Percentiles rank a stretch among this genome's conserved stretches.
Evolutionary conservation across 23 tunicate genomes (phyloP).

Genomic region (Phallusia fumigata): DNA sequence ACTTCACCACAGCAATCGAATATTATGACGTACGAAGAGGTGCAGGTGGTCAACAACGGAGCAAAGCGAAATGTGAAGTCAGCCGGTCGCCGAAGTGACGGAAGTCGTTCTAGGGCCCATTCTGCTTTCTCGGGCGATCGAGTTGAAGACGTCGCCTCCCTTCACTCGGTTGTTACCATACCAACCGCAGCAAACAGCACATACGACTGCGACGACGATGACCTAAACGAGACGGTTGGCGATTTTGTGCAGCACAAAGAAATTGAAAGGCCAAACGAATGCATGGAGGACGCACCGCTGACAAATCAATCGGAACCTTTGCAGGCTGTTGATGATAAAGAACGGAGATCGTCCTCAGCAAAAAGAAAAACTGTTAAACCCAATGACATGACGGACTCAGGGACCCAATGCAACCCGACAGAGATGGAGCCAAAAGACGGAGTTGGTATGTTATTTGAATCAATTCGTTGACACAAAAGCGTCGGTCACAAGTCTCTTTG

Average conservation of each 20-base stretch:
- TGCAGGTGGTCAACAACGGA: conserved; percentile 5
- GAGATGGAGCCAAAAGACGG: conserved; percentile 3
- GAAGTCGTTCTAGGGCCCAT: conserved; percentile 16
- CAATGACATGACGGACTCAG: conserved; percentile 57
- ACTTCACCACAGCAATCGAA: conserved; percentile 5
- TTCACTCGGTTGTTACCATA: conserved; percentile 24
- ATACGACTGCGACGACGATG: neutral
- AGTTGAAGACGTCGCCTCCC: neutral
- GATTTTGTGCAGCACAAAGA: neutral
- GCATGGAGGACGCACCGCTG: neutral
- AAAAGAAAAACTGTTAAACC: conserved; percentile 10
- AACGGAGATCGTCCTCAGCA: conserved; percentile 1
- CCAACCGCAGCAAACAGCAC: conserved; percentile 31
- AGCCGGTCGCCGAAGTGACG: conserved; percentile 31
- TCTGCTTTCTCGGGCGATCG: conserved; percentile 13
- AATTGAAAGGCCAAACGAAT: neutral
- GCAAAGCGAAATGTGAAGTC: conserved; percentile 5
- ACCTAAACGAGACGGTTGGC: neutral
- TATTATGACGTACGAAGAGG: conserved; percentile 1
- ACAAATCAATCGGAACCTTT: neutral
- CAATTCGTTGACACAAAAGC: no score
- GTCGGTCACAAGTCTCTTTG: no score
- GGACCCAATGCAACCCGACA: conserved; percentile 73
- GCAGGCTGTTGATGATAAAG: neutral
- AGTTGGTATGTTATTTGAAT: neutral